Evolutionary conservation across 2,888 invertebrate genomes (phyloP).

Genomic region (Sarcophaga caerulescens): DNA sequence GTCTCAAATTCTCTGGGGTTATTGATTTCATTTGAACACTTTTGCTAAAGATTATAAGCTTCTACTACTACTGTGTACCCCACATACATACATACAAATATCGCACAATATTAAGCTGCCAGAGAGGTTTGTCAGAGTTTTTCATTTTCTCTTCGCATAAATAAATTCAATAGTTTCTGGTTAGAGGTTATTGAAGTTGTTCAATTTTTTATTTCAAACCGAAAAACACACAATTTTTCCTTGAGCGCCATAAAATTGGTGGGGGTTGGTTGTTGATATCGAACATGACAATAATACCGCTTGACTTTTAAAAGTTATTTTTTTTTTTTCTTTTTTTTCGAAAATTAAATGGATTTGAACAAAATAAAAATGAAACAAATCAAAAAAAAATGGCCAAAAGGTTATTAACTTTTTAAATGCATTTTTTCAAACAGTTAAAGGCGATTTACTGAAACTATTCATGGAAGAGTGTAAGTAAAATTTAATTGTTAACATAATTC

Average conservation of each 20-base stretch:
- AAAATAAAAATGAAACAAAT: conserved; percentile 10
- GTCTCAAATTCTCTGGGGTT: conserved; percentile 66
- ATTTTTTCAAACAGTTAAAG: neutral
- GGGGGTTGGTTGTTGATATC: neutral
- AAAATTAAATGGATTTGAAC: conserved; percentile 12
- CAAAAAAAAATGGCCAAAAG: neutral
- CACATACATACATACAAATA: neutral
- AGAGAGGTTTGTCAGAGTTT: no score
- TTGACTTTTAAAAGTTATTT: conserved; percentile 58
- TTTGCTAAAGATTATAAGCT: conserved; percentile 24
- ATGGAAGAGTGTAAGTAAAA: no score
- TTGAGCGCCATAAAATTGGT: neutral
- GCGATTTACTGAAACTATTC: no score
- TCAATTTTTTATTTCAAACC: neutral
- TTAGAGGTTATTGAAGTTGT: conserved; percentile 39
- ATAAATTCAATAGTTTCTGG: conserved; percentile 23
- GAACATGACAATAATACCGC: conserved; percentile 51
- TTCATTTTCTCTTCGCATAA: neutral
- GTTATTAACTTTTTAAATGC: neutral
- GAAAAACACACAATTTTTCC: conserved; percentile 2
- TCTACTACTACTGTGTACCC: neutral
- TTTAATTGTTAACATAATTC: no score
- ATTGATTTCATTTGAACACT: conserved; percentile 67
- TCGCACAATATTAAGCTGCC: neutral
- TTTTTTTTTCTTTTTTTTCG: neutral